Percentiles rank a stretch among this genome's conserved stretches.
These are phyloP conservation scores for Notarius quadriscutis DNA, from an alignment of 2,113 vertebrate species.

Conservation along the genomic window DNA sequence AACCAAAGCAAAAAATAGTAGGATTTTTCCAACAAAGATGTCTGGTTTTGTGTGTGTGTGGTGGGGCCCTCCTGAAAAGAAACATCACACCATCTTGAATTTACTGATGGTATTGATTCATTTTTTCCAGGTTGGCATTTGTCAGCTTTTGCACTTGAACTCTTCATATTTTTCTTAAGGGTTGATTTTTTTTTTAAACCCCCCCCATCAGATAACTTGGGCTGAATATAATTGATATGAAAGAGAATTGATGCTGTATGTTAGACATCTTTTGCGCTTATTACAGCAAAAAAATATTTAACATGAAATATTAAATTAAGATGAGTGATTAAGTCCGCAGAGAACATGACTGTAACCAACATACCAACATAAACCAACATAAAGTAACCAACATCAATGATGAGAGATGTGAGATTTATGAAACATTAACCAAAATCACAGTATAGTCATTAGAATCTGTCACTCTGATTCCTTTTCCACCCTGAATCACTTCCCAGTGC, in stretches of 20 bases:
- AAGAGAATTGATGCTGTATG: neutral
- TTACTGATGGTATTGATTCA: too few species aligned
- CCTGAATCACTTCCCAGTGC: neutral
- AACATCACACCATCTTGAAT: too few species aligned
- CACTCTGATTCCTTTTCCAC: neutral
- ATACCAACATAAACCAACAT: too few species aligned
- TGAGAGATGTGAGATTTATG: neutral
- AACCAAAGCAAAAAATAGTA: too few species aligned
- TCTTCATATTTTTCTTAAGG: neutral
- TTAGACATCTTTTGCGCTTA: neutral
- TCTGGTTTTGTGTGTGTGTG: too few species aligned
- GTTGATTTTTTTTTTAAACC: neutral
- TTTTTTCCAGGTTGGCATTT: too few species aligned
- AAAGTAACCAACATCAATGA: neutral
- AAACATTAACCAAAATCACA: neutral
- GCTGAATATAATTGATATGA: neutral
- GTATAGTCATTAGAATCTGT: neutral
- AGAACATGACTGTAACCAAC: neutral
- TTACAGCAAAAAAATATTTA: neutral
- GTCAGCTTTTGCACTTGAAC: too few species aligned
- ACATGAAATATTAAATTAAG: neutral
- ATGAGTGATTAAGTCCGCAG: neutral
- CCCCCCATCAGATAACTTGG: neutral
- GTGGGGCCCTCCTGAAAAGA: too few species aligned
- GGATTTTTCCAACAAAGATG: too few species aligned